Percentiles rank a stretch among this genome's conserved stretches.
These are phyloP conservation scores for Phymatocera aterrima DNA, from an alignment of 2,888 invertebrate species.

Conservation along the genomic window DNA sequence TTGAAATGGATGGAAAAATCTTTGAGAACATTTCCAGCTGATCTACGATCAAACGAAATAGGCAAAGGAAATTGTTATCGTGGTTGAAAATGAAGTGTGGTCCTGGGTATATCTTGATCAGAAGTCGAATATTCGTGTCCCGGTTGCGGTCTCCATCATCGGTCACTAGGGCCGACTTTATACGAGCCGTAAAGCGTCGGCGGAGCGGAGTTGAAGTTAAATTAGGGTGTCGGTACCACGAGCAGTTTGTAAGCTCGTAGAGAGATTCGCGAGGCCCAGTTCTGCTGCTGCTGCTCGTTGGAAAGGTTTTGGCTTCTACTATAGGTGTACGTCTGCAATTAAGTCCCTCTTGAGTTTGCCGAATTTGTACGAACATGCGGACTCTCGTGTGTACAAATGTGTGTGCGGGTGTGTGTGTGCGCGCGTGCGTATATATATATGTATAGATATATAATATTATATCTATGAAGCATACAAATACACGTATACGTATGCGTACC, in stretches of 20 bases:
- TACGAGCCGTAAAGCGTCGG: constrained; percentile 43
- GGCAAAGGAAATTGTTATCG: no score
- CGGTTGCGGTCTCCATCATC: constrained; percentile 35
- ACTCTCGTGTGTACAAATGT: background rate
- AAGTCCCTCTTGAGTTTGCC: constrained; percentile 15
- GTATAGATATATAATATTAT: background rate
- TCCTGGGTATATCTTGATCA: background rate
- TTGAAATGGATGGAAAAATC: no score
- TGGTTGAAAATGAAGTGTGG: background rate
- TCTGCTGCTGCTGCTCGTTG: no score
- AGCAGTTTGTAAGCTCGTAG: constrained; percentile 43
- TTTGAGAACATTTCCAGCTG: no score
- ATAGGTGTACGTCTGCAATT: constrained; percentile 41
- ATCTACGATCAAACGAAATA: no score
- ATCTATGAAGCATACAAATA: background rate
- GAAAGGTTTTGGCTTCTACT: constrained; percentile 33
- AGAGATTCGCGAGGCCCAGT: background rate
- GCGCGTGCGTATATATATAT: background rate
- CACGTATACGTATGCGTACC: background rate
- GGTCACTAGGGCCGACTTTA: constrained; percentile 41
- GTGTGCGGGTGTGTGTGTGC: background rate
- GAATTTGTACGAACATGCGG: constrained; percentile 27
- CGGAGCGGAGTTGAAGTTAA: constrained; percentile 42
- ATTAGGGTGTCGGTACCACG: constrained; percentile 43
- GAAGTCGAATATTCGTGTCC: constrained; percentile 14